Percentiles rank a stretch among this genome's conserved stretches.
Evolutionary conservation across 2,888 invertebrate species (phyloP).

Genomic region (Silvanus unidentatus): DNA sequence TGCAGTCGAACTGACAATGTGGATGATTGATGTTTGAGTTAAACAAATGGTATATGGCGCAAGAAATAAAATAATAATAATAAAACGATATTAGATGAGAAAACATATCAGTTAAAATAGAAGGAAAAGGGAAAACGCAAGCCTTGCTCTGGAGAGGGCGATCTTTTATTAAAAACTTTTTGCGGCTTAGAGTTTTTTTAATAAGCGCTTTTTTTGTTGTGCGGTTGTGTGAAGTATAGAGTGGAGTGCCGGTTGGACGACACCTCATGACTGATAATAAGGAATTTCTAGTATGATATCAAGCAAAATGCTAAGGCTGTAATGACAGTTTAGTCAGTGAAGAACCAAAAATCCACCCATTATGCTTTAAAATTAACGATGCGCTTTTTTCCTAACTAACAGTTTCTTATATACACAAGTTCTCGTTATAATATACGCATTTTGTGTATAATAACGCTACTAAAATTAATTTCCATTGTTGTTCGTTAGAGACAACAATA

Average conservation of each 20-base stretch:
- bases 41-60: slow-evolving; percentile 36
- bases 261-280: slow-evolving; percentile 35
- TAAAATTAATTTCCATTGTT: no score
- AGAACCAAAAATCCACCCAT: no score
- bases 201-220: slow-evolving; percentile 33
- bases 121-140: background rate
- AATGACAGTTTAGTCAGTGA: slow-evolving; percentile 1
- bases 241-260: slow-evolving; percentile 21
- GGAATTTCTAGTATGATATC: slow-evolving; percentile 15
- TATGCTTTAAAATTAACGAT: no score
- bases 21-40: slow-evolving; percentile 42
- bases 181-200: slow-evolving; percentile 37
- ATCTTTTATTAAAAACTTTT: slow-evolving; percentile 42
- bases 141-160: slow-evolving; percentile 27
- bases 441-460: no score
- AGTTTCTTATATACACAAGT: no score
- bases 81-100: slow-evolving; percentile 36
- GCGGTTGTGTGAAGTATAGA: slow-evolving; percentile 9
- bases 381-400: no score
- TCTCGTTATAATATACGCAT: no score
- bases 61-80: slow-evolving; percentile 32
- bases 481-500: no score
- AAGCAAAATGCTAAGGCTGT: background rate
- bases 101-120: slow-evolving; percentile 19
- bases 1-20: slow-evolving; percentile 37